Evolutionary conservation across 2,888 invertebrate species (phyloP).

Genomic region (Chydorus sphaericus): DNA sequence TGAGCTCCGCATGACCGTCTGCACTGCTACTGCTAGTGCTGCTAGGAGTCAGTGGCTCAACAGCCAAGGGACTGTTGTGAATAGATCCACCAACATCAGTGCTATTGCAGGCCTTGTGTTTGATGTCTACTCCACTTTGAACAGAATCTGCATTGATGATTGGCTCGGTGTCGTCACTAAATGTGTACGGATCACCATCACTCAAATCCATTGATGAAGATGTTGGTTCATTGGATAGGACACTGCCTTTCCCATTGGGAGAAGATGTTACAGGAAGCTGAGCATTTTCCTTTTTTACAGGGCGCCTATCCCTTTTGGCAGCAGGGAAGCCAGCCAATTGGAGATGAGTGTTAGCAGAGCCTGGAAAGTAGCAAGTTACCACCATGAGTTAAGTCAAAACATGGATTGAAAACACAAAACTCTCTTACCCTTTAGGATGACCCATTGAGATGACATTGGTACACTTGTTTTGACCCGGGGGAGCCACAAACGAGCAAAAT

Average conservation of each 20-base stretch:
- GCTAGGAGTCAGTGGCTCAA: not conserved
- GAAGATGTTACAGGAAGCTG: slow-evolving; percentile 15
- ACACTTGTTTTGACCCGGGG: slow-evolving; percentile 27
- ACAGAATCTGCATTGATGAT: not conserved
- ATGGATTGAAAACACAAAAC: not conserved
- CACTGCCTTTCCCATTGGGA: slow-evolving; percentile 31
- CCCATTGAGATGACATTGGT: slow-evolving; percentile 33
- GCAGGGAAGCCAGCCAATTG: slow-evolving; percentile 29
- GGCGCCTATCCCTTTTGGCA: slow-evolving; percentile 26
- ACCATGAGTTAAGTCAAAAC: not conserved
- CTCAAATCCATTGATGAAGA: slow-evolving; percentile 23
- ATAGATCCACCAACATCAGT: not conserved
- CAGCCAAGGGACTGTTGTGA: slow-evolving; percentile 6
- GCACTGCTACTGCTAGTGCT: slow-evolving; percentile 3
- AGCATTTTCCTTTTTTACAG: slow-evolving; percentile 6
- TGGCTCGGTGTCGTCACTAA: slow-evolving; percentile 26
- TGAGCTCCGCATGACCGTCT: not conserved
- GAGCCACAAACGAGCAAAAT: slow-evolving; percentile 23
- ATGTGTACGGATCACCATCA: slow-evolving; percentile 34
- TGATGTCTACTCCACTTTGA: not conserved
- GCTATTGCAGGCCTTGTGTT: not conserved
- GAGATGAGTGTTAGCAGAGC: slow-evolving; percentile 36
- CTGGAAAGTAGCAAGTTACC: too few species aligned
- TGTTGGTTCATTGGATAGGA: slow-evolving; percentile 34
- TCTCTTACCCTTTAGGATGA: slow-evolving; percentile 31